phyloP scores from a whole-genome alignment of 2,113 vertebrate species.

The Hipposideros armiger region DNA sequence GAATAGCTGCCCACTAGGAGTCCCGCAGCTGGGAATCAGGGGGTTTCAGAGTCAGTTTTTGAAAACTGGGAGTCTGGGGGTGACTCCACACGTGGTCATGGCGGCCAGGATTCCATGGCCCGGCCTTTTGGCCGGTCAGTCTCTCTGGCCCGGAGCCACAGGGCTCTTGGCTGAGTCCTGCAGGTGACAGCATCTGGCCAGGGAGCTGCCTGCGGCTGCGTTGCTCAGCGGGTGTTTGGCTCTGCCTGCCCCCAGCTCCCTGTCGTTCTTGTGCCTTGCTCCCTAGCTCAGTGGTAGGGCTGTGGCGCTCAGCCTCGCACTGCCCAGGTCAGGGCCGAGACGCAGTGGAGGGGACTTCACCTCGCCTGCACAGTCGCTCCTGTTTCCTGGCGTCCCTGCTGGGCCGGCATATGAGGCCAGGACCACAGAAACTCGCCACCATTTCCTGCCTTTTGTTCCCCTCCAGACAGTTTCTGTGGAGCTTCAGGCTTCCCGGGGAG shows the following conservation, averaged over 20 bases:
- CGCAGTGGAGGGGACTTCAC: neutral
- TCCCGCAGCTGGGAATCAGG: neutral
- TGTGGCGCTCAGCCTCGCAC: neutral
- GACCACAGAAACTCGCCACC: neutral
- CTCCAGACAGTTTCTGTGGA: slow-evolving; percentile 97
- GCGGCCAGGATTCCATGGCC: neutral
- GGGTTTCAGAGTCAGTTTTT: neutral
- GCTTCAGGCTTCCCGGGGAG: slow-evolving; percentile 97
- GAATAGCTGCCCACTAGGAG: neutral
- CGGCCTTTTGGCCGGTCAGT: neutral
- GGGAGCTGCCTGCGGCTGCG: neutral
- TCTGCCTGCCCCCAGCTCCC: too few relatives aligned
- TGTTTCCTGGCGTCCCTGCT: neutral
- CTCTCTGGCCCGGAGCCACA: neutral
- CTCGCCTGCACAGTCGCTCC: neutral
- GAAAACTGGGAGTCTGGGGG: neutral
- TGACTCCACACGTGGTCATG: accelerated
- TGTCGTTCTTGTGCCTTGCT: neutral
- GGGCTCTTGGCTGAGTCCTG: neutral
- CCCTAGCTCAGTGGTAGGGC: accelerated
- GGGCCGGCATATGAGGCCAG: neutral
- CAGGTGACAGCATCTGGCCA: neutral
- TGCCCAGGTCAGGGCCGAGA: too few relatives aligned
- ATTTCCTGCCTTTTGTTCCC: accelerated
- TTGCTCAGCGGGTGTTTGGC: neutral